Evolutionary conservation across 2,797 vertebrate genomes (phyloP), one percentile per base, ranked within the genome.

Genomic region (Loris lydekkerianus): DNA sequence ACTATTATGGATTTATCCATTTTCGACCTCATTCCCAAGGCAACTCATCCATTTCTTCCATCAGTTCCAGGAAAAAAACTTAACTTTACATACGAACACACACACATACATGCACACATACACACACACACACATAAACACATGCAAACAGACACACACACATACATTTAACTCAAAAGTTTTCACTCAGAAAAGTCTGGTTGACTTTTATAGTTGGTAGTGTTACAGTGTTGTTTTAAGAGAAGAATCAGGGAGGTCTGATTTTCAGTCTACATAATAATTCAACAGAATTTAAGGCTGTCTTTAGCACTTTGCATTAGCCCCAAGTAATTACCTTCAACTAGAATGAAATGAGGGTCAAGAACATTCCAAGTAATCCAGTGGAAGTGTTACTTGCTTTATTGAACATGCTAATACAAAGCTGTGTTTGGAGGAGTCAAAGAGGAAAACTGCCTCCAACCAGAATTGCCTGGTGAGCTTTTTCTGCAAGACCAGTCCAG

Each of bases 251-350:
- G 81, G 88, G 56, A 95, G 83, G 63, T 91, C 77, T 96, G 96
- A 86, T 86, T 67, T 63, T 86, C 95, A 96, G 90, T 96, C 88
- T 97, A 70, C 73, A 95, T 96, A 97, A 96, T 97, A 97, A 97
- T 89, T 96, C 89, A 93, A 88, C 94, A 96, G 97, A 97, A 96
- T 98, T 98, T 86, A 92, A 96, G 89, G 91, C 96, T 97, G 87
- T 96, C 93, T 97, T 97, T 97, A 96, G 89, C 95, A 97, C 86
- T 97, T 97, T 96, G 43, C 88, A 95, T 98, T 97, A 98, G 72
- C 93, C 96, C 97, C 92, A 97, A 98, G 87, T 98, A 97, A 98
- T 98, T 98, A 97, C 98, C 95, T 98, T 87, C 91, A 98, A 93
- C 92, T 96, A 94, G 97, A 97, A 97, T 98, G 95, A 98, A 98